Evolutionary conservation across 2,888 invertebrate genomes (phyloP), one percentile per base, ranked within the genome.

Genomic region (Didymodactylos carnosus): DNA sequence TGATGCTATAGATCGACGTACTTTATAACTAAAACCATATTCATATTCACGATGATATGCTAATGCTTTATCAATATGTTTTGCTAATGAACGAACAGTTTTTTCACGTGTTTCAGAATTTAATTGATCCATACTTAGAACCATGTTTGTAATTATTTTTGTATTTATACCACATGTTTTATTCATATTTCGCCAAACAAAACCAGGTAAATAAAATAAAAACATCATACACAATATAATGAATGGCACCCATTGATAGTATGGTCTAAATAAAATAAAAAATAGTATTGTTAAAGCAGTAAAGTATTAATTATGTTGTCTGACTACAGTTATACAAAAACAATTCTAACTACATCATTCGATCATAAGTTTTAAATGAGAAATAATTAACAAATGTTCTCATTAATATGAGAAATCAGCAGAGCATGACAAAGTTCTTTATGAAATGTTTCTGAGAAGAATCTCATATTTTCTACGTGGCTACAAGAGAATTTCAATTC

Each of bases 181-280:
- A 49, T 71, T 53, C 8, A 75, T 13, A 29, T 71, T 39, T 35
- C 71, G 75, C 75, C 75, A 75, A 10, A 75, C 3, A 46, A 39
- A 43, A 40, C 71, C 71, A 16, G 75, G 75, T 10, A 49, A 13
- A 49, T 72, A 75, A 25, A 75, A 75, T 16, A 75, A 62, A 39
- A 75, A 69, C 10, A 71, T 71, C 72, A 72, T 71, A 4, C 39
- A 27, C 13, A 51, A 53, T 25, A 75, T n/a, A n/a, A 75, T 75
- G 35, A 75, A 75, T 27, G 75, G 75, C n/a, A 75, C 43, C 75
- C 75, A 75, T 72, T 75, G 75, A 49, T 75, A 75, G 23, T 75
- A 75, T 29, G 35, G 35, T n/a, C 62, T 62, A 35, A 35, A 62
- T 35, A 6, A 29, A 35, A 23, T 13, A 4, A 3, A 35, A n/a